Evolutionary conservation across 2,797 vertebrate species (phyloP).

Genomic region (Dryobates pubescens): DNA sequence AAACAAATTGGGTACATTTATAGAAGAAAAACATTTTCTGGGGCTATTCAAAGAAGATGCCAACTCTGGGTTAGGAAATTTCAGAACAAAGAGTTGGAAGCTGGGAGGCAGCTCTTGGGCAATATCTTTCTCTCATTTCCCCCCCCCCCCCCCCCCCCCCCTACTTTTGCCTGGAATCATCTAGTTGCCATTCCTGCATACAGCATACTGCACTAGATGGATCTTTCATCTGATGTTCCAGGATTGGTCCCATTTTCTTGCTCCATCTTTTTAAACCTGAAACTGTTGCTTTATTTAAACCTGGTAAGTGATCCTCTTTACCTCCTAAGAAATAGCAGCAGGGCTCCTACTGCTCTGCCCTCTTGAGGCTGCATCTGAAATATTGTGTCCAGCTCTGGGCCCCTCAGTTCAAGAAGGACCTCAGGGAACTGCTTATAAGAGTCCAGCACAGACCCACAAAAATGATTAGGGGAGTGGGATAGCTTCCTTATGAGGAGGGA

Average conservation of each 20-base stretch:
- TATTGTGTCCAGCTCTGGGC: too few relatives aligned
- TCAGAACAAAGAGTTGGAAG: background rate
- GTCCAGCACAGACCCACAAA: too few relatives aligned
- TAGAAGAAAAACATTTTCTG: background rate
- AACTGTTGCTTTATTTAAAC: background rate
- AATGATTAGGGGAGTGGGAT: too few relatives aligned
- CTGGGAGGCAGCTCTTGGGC: background rate
- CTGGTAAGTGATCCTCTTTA: background rate
- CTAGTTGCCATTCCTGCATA: background rate
- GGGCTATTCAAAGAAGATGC: background rate
- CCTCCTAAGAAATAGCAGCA: background rate
- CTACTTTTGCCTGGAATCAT: background rate
- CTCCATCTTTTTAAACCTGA: background rate
- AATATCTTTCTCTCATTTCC: background rate
- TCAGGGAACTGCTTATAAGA: too few relatives aligned
- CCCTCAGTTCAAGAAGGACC: too few relatives aligned
- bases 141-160: too few relatives aligned
- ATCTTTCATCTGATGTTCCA: background rate
- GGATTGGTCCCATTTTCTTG: background rate
- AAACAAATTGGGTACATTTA: background rate
- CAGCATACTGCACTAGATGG: background rate
- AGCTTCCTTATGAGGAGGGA: too few relatives aligned
- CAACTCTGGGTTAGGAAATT: background rate
- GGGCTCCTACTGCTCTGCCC: background rate
- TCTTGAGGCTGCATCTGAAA: too few relatives aligned